These are phyloP conservation scores for Eurytoma adleriae DNA, from an alignment of 2,888 invertebrate genomes.

Conservation along the genomic window DNA sequence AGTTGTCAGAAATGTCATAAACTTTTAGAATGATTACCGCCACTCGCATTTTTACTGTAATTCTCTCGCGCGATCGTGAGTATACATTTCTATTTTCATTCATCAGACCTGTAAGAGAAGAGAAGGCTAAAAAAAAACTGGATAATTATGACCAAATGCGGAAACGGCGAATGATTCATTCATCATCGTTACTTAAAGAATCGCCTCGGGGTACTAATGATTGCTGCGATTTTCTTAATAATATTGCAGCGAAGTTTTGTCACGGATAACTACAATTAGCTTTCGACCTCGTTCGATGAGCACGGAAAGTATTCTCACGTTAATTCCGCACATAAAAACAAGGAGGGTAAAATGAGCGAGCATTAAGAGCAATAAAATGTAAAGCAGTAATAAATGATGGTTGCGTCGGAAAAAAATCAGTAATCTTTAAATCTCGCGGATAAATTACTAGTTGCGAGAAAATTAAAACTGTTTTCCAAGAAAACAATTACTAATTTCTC, in stretches of 20 bases:
- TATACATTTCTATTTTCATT: slow-evolving; percentile 42
- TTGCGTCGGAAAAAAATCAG: neutral
- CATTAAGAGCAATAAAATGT: slow-evolving; percentile 25
- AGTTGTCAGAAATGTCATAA: slow-evolving; percentile 54
- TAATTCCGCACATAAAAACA: slow-evolving; percentile 21
- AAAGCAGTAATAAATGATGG: slow-evolving; percentile 47
- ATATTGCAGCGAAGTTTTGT: slow-evolving; percentile 43
- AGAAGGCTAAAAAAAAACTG: neutral
- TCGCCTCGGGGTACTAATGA: slow-evolving; percentile 48
- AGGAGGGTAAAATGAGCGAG: neutral
- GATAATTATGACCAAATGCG: slow-evolving; percentile 53
- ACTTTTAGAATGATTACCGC: slow-evolving; percentile 52
- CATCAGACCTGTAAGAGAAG: neutral
- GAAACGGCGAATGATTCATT: slow-evolving; percentile 50
- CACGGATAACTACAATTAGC: slow-evolving; percentile 47
- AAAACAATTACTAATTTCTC: no score
- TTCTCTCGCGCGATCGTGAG: slow-evolving; percentile 15
- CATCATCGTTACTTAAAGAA: slow-evolving; percentile 54
- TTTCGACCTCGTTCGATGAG: slow-evolving; percentile 41
- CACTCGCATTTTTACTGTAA: slow-evolving; percentile 26
- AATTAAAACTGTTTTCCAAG: no score
- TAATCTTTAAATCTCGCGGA: no score
- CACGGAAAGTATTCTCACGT: slow-evolving; percentile 24
- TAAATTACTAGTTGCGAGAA: no score
- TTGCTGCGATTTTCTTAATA: slow-evolving; percentile 49